A percentile compares a stretch with the other conserved stretches of the same genome.
These are phyloP conservation scores for Phocoena sinus DNA, from an alignment of 2,113 vertebrate species.

Conservation along the genomic window DNA sequence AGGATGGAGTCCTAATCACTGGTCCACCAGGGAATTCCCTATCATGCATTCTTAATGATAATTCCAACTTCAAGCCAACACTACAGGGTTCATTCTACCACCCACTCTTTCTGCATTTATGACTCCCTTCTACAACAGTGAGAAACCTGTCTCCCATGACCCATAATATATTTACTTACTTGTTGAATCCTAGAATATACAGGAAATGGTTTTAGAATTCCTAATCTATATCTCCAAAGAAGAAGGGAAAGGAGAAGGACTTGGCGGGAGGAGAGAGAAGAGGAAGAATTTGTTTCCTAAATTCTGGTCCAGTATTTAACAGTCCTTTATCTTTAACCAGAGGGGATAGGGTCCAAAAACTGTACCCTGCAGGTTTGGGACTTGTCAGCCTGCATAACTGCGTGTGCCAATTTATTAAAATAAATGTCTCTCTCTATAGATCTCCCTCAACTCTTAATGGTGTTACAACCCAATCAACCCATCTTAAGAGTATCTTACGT, in stretches of 20 bases:
- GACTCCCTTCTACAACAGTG: neutral
- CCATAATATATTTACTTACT: neutral
- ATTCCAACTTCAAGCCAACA: neutral
- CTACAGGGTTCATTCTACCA: neutral
- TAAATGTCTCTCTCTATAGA: neutral
- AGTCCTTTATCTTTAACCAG: neutral
- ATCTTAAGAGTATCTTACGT: too few relatives aligned
- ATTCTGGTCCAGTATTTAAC: neutral
- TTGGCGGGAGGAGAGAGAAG: neutral
- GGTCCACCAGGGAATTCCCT: too few relatives aligned
- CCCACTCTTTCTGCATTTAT: neutral
- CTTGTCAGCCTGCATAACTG: neutral
- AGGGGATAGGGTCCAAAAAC: neutral
- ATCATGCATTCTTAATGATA: neutral
- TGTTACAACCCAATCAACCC: neutral
- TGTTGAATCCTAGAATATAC: neutral
- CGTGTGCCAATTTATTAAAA: neutral
- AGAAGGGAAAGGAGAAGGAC: neutral
- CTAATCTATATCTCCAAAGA: neutral
- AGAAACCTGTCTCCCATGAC: neutral
- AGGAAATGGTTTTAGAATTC: neutral
- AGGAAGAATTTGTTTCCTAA: neutral
- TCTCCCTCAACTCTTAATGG: neutral
- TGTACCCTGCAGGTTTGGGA: neutral
- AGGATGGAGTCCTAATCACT: too few relatives aligned